Base-by-base conservation (phyloP, 2,113 vertebrate genomes). In the Paracanthobrama guichenoti region DNA sequence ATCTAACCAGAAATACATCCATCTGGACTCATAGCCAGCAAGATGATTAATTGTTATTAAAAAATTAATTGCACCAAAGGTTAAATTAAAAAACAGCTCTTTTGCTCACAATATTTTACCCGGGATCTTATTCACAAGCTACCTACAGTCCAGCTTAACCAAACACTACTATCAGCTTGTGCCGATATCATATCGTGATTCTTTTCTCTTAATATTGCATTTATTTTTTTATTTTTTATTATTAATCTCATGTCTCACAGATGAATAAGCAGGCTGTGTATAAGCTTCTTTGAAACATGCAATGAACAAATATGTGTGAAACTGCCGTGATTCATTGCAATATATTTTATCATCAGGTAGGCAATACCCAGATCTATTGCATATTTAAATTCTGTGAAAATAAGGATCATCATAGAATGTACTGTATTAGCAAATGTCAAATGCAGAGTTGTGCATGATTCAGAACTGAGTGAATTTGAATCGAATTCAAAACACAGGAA, bases 1-100 rank as follows among this genome's bases (percentile, higher is more conserved):
- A 22, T 77, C 26, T 39, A 77, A 57, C 48, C 28, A 73, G 69
- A 84, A 60, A 24, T 57, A n/a, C 48, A 50, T 72, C 39, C 74
- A 79, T 11, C 18, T 28, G 50, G 6, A 2, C 69, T 44, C 16
- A 46, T 13, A 46, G 42, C 35, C 46, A 46, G 42, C 69, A 46
- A 72, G 39, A 46, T 14, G 69, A 72, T 46, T 46, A 72, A 72
- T 72, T 44, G 22, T 14, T 72, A 72, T 46, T 72, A n/a, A 72
- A 72, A 72, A 24, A 20, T 2, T 20, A 8, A 55, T 55, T 22
- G 53, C 18, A 55, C 18, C 53, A 48, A 39, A 39, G 35, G 35
- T 6, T 39, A 6, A 39, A 39, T 39, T 39, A 6, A 39, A 39
- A 39, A 6, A 39, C 35, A 39, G 35, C 4, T 39, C 35, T 39